Percentiles rank a stretch among this genome's conserved stretches.
phyloP scores from a whole-genome alignment of 2,113 vertebrate genomes.

The Catharus minimus region DNA sequence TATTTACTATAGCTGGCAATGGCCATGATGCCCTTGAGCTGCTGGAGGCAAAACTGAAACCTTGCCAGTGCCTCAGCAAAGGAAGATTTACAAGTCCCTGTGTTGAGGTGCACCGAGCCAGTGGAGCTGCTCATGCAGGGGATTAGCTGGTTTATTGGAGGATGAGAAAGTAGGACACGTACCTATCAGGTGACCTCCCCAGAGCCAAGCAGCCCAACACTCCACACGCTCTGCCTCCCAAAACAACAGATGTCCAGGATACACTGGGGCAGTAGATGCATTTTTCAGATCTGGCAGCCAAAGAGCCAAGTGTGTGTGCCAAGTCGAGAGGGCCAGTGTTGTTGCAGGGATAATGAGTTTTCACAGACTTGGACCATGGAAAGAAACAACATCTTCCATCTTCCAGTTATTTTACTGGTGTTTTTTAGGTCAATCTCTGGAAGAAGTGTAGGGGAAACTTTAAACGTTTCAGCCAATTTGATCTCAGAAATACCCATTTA shows the following conservation, averaged over 20 bases:
- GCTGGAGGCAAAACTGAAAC: neutral
- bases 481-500: neutral
- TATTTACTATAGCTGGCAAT: neutral
- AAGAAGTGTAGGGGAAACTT: neutral
- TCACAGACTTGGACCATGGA: neutral
- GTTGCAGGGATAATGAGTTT: neutral
- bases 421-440: neutral
- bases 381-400: neutral
- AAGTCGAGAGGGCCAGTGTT: neutral
- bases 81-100: neutral
- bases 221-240: neutral
- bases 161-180: neutral
- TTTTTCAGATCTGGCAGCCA: neutral
- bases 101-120: accelerated
- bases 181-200: neutral
- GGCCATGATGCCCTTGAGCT: neutral
- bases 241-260: neutral
- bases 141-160: neutral
- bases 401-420: neutral
- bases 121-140: neutral
- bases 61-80: neutral
- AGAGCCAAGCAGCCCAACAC: neutral
- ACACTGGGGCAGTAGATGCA: neutral
- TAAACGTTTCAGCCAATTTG: neutral
- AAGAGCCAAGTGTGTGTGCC: accelerated